phyloP scores from a whole-genome alignment of 2,888 invertebrate species.

The Leuctra nigra region DNA sequence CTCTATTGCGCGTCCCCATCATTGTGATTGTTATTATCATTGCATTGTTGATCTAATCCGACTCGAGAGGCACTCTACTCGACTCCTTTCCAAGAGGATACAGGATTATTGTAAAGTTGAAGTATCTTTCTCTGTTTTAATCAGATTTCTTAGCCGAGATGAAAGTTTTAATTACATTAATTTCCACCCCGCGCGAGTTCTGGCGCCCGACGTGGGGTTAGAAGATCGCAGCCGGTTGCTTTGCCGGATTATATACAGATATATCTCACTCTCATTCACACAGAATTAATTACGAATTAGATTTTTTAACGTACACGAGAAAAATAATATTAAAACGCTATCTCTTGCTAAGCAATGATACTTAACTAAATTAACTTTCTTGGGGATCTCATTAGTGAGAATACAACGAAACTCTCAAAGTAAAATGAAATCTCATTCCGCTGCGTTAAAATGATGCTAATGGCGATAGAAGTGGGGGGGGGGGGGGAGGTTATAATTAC shows the following conservation, averaged over 20 bases:
- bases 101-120: background rate
- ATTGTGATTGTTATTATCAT: too few relatives aligned
- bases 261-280: constrained; percentile 13
- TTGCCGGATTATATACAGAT: background rate
- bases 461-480: too few relatives aligned
- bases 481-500: too few relatives aligned
- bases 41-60: too few relatives aligned
- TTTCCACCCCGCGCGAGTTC: constrained; percentile 17
- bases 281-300: constrained; percentile 8
- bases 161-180: constrained; percentile 26
- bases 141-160: background rate
- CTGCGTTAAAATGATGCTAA: too few relatives aligned
- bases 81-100: too few relatives aligned
- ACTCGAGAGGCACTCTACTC: too few relatives aligned
- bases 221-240: background rate
- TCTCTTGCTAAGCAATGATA: background rate
- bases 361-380: constrained; percentile 3
- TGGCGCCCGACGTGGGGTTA: background rate
- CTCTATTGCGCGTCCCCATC: too few relatives aligned
- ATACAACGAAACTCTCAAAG: too few relatives aligned
- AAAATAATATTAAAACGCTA: constrained; percentile 1
- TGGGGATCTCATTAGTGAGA: constrained; percentile 1
- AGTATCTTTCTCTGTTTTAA: background rate
- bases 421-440: too few relatives aligned
- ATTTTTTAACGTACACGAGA: background rate